phyloP scores from a whole-genome alignment of 1,140 invertebrate species.

The Physella acuta region DNA sequence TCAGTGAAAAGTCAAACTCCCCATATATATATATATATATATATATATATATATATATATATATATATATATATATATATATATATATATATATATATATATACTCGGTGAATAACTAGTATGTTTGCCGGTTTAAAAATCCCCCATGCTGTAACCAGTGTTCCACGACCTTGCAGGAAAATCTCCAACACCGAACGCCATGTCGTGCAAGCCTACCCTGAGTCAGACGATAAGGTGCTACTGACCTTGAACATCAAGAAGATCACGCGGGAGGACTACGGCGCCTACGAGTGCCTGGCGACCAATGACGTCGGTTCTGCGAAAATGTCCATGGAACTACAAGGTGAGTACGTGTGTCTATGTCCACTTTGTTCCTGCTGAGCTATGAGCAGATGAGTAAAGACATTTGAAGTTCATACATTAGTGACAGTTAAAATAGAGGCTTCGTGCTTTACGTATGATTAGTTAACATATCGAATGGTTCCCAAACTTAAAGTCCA shows the following conservation, averaged over 20 bases:
- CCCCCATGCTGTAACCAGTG: no score
- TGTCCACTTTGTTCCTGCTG: no score
- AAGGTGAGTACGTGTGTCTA: no score
- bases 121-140: no score
- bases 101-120: no score
- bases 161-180: conserved; percentile 8
- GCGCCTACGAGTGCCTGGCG: conserved; percentile 3
- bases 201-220: conserved; percentile 5
- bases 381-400: no score
- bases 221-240: not conserved
- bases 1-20: not conserved
- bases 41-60: not conserved
- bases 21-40: not conserved
- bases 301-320: conserved; percentile 4
- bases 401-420: no score
- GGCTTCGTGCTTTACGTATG: no score
- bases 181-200: not conserved
- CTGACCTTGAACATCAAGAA: conserved; percentile 11
- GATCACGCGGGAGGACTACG: conserved; percentile 9
- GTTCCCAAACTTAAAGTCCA: no score
- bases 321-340: conserved; percentile 4
- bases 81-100: not conserved
- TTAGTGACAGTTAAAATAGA: no score
- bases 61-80: not conserved
- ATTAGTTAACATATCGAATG: no score